Conservation (phyloP, 1,140 invertebrate genomes). For the Coenobita brevimanus region DNA sequence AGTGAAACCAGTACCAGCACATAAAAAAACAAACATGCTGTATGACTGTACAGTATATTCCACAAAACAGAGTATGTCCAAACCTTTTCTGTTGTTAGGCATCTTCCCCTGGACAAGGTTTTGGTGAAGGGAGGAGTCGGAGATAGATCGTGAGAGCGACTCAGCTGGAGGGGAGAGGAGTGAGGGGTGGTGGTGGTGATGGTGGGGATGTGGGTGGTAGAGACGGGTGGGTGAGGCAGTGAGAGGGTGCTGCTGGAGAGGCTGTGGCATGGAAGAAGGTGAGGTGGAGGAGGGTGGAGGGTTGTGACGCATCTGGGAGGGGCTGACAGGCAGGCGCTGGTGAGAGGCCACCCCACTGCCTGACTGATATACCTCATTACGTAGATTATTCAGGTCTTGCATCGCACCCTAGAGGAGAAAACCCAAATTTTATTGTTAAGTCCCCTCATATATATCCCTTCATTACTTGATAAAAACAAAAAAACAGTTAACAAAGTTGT, state of each 20-base stretch:
- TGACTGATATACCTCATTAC: slow-evolving; percentile 25
- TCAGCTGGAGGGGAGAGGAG: slow-evolving; percentile 34
- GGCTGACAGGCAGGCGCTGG: slow-evolving; percentile 19
- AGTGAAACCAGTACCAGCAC: too few species aligned
- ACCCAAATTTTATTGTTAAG: too few species aligned
- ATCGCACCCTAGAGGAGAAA: slow-evolving; percentile 45
- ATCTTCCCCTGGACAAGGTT: slow-evolving; percentile 48
- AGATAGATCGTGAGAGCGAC: slow-evolving; percentile 42
- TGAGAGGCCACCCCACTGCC: neutral
- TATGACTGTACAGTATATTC: neutral
- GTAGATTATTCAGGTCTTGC: slow-evolving; percentile 44
- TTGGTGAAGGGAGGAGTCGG: slow-evolving; percentile 58
- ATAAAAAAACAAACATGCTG: too few species aligned
- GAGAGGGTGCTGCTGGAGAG: neutral
- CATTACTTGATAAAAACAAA: too few species aligned
- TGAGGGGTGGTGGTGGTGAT: neutral
- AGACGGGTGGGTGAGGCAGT: slow-evolving; percentile 18
- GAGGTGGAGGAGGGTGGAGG: too few species aligned
- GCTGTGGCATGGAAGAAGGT: neutral
- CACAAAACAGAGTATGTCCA: neutral
- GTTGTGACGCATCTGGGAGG: slow-evolving; percentile 26
- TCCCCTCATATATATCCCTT: too few species aligned
- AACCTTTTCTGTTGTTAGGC: slow-evolving; percentile 52
- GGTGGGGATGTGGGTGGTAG: neutral
- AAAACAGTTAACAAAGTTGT: too few species aligned